Percentiles rank a stretch among this genome's conserved stretches.
Evolutionary conservation across 2,888 invertebrate species (phyloP).

Genomic region (Tetrapedia diversipes): DNA sequence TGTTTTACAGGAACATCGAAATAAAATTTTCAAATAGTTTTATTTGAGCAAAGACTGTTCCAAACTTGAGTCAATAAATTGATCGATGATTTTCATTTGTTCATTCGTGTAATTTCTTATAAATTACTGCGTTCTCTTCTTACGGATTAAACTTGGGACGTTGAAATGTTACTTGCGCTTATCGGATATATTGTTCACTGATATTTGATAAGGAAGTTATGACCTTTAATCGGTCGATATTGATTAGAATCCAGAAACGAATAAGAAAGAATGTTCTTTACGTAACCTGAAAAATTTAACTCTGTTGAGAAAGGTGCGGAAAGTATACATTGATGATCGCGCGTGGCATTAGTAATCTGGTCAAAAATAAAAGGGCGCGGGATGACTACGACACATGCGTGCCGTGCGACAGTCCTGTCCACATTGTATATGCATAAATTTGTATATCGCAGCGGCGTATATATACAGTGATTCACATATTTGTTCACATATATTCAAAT

Average conservation of each 20-base stretch:
- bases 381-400: conserved; percentile 9
- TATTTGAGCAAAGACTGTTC: not conserved
- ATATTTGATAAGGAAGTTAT: not conserved
- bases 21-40: too few species aligned
- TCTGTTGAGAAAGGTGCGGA: not conserved
- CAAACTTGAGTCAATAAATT: not conserved
- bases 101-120: not conserved
- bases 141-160: not conserved
- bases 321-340: conserved; percentile 16
- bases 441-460: not conserved
- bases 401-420: not conserved
- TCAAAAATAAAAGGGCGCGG: conserved; percentile 44
- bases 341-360: conserved; percentile 5
- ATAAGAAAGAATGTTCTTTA: not conserved
- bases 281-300: too few species aligned
- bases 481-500: too few species aligned
- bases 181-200: not conserved
- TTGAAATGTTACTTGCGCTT: not conserved
- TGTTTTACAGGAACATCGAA: too few species aligned
- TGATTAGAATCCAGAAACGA: not conserved
- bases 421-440: not conserved
- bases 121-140: too few species aligned
- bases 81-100: not conserved
- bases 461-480: too few species aligned
- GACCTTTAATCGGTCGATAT: conserved; percentile 18